Base-by-base conservation (phyloP, 2,888 invertebrate species). In the Pyralis farinalis region DNA sequence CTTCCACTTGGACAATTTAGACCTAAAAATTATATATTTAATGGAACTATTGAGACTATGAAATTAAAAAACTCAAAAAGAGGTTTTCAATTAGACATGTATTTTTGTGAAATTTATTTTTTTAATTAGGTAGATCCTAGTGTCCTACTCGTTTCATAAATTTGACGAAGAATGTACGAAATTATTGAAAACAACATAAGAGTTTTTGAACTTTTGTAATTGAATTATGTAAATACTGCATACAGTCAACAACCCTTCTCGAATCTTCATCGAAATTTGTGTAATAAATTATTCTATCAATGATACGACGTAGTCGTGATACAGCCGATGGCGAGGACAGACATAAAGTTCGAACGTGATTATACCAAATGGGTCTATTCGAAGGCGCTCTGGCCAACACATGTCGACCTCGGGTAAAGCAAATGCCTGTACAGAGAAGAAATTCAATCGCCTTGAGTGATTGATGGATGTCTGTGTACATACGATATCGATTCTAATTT, bases 331-430 rank as follows among this genome's bases (percentile, higher is more conserved):
- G 84, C 86, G 72, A 84, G 84, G 87, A 70, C 84, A 77, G 22
- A 65, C 63, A 68, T 75, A 75, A 78, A 79, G 75, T 82, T 81
- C 74, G 73, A 72, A 65, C 70, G 73, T 78, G 80, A 84, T 87
- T 82, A 87, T 83, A 85, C 85, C 87, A 85, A 87, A 86, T 85
- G 81, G 63, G 85, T 71, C 60, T 63, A 62, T 51, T 63, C 63
- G 86, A 87, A 88, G 87, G 87, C 63, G 69, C 67, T 64, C 83
- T 41, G 58, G 71, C 75, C 67, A 69, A 71, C 68, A 81, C 80
- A 69, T 41, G 83, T 66, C 60, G 78, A 59, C 87, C 87, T 87
- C 75, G 78, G 40, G 47, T 39, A 42, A 45, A 43, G 55, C 65
- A 55, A 67, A 64, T 71, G 63, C 60, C 55, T 60, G 63, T 54